phyloP scores from a whole-genome alignment of 2,113 vertebrate species.

The Megalops atlanticus region DNA sequence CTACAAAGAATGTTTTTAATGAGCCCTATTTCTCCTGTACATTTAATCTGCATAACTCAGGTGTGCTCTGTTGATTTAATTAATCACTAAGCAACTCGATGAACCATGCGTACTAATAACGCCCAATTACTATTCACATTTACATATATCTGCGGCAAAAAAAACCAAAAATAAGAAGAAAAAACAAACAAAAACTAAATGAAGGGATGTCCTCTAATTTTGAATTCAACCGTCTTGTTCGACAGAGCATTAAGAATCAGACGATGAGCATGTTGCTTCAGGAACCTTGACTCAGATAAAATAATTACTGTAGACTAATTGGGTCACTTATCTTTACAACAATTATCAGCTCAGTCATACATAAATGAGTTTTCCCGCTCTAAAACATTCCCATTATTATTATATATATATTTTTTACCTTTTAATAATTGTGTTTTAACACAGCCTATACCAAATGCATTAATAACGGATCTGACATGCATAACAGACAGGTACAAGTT shows the following conservation, averaged over 20 bases:
- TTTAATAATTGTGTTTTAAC: conserved; percentile 41
- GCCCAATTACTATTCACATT: conserved; percentile 56
- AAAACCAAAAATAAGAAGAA: too few relatives aligned
- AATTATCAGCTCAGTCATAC: conserved; percentile 61
- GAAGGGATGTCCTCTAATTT: conserved; percentile 55
- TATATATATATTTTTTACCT: conserved; percentile 40
- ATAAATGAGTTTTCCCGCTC: conserved; percentile 38
- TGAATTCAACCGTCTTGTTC: conserved; percentile 55
- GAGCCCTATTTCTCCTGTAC: background rate
- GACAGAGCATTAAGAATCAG: conserved; percentile 28
- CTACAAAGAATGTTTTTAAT: background rate
- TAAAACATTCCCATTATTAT: conserved; percentile 42
- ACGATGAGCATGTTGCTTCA: conserved; percentile 54
- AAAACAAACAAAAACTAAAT: conserved; percentile 15
- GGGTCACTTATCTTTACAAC: conserved; percentile 66
- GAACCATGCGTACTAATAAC: conserved; percentile 30
- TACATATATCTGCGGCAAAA: conserved; percentile 55
- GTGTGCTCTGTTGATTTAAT: background rate
- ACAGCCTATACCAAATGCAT: conserved; percentile 6
- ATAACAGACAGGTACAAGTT: conserved; percentile 20
- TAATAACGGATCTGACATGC: conserved; percentile 18
- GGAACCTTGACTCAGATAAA: conserved; percentile 53
- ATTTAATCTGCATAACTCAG: background rate
- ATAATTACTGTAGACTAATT: conserved; percentile 64
- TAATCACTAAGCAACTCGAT: background rate